A percentile compares a stretch with the other conserved stretches of the same genome.
phyloP scores from a whole-genome alignment of 2,888 invertebrate genomes.

The Gisinianus flammeolus region DNA sequence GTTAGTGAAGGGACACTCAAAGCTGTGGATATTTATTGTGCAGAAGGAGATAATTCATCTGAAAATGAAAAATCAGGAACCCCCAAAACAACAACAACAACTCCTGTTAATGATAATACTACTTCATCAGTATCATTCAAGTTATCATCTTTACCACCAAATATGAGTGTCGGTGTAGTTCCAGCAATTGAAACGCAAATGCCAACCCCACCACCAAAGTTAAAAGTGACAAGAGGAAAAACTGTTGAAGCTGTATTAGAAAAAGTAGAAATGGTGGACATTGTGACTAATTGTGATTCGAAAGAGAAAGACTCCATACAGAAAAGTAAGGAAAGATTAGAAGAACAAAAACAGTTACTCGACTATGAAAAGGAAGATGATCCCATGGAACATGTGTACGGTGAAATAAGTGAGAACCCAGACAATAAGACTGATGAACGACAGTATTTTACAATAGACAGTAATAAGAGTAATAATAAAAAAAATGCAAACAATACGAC shows the following conservation, averaged over 20 bases:
- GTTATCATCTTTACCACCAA: background rate
- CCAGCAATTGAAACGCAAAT: background rate
- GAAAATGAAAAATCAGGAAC: conserved; percentile 8
- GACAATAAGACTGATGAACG: conserved; percentile 15
- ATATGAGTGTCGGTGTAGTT: background rate
- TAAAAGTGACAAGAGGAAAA: background rate
- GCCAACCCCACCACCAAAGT: background rate
- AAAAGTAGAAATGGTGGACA: conserved; percentile 19
- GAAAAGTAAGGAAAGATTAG: conserved; percentile 21
- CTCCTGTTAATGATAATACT: background rate
- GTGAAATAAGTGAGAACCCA: conserved; percentile 56
- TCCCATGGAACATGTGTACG: conserved; percentile 55
- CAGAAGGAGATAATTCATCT: conserved; percentile 29
- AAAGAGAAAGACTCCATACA: conserved; percentile 19
- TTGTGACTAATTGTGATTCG: conserved; percentile 27
- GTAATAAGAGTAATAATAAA: conserved; percentile 30
- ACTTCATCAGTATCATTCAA: too few relatives aligned
- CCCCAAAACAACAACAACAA: background rate
- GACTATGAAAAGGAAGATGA: conserved; percentile 24
- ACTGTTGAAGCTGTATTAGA: background rate
- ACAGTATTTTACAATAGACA: conserved; percentile 52
- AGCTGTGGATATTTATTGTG: conserved; percentile 51
- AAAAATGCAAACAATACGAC: conserved; percentile 41
- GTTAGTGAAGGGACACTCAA: conserved; percentile 57
- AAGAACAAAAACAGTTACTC: background rate